Conservation (phyloP, 2,797 vertebrate genomes). For the Cryptoblepharus egeriae region DNA sequence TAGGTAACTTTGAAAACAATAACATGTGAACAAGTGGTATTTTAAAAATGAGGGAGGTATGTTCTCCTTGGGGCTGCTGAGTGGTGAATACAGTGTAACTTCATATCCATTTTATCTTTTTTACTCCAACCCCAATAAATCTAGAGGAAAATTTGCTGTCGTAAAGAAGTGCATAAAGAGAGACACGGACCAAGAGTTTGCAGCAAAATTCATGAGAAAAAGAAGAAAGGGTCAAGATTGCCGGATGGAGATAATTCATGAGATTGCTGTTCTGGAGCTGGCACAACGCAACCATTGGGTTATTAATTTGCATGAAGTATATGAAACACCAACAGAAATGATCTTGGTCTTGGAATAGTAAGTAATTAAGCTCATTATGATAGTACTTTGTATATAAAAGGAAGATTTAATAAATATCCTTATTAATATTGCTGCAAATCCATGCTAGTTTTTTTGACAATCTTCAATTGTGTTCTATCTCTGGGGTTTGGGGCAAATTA, state of each 20-base stretch:
- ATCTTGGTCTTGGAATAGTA: slow-evolving; percentile 94
- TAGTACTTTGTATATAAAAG: not conserved
- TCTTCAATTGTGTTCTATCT: not conserved
- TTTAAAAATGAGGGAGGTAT: not conserved
- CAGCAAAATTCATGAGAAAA: slow-evolving; percentile 97
- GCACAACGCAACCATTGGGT: slow-evolving; percentile 84
- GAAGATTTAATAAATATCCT: slow-evolving; percentile 15
- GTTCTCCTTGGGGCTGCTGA: not conserved
- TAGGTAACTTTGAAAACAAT: not conserved
- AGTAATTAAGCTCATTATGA: slow-evolving; percentile 71
- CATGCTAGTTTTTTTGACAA: not conserved
- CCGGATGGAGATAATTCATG: slow-evolving; percentile 89
- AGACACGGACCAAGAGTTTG: slow-evolving; percentile 86
- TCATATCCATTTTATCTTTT: not conserved
- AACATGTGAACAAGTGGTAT: not conserved
- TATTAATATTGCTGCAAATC: not conserved
- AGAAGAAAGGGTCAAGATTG: slow-evolving; percentile 94
- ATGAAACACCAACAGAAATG: slow-evolving; percentile 91
- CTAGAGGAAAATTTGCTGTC: slow-evolving; percentile 93
- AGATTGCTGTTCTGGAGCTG: slow-evolving; percentile 90
- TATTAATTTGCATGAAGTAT: slow-evolving; percentile 89
- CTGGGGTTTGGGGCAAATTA: not conserved
- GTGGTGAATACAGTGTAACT: not conserved
- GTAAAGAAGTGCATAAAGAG: slow-evolving; percentile 91
- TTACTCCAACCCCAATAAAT: slow-evolving; percentile 43